Conservation (phyloP, 2,797 vertebrate species). For the Spheniscus humboldti region DNA sequence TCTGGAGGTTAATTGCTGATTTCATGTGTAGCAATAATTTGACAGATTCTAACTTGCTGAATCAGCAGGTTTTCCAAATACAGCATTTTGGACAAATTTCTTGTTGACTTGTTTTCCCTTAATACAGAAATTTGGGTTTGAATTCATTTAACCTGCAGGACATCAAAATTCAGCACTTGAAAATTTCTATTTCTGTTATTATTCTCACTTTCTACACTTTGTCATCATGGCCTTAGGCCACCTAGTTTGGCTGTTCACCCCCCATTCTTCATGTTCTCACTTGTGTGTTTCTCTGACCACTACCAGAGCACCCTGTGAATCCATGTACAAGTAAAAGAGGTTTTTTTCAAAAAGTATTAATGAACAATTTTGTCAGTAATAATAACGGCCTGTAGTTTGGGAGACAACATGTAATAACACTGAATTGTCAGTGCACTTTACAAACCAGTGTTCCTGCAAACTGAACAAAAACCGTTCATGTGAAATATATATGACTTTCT, state of each 20-base stretch:
- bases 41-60: background rate
- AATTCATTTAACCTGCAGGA: background rate
- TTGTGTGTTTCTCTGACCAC: rapidly evolving
- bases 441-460: background rate
- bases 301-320: background rate
- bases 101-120: background rate
- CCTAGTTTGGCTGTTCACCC: background rate
- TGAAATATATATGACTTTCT: background rate
- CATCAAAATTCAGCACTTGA: background rate
- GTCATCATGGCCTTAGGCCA: background rate
- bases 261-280: background rate
- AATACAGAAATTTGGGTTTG: background rate
- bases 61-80: background rate
- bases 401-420: background rate
- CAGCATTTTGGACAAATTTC: background rate
- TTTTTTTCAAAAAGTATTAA: background rate
- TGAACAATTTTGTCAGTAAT: background rate
- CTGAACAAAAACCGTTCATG: background rate
- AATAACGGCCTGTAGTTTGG: background rate
- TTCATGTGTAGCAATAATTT: background rate
- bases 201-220: background rate
- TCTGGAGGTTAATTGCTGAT: background rate
- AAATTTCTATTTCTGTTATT: background rate
- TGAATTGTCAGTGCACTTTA: background rate
- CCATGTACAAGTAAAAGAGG: background rate